Percentiles rank a stretch among this genome's conserved stretches.
Evolutionary conservation across 2,888 invertebrate genomes (phyloP).

Genomic region (Synergus gifuensis): DNA sequence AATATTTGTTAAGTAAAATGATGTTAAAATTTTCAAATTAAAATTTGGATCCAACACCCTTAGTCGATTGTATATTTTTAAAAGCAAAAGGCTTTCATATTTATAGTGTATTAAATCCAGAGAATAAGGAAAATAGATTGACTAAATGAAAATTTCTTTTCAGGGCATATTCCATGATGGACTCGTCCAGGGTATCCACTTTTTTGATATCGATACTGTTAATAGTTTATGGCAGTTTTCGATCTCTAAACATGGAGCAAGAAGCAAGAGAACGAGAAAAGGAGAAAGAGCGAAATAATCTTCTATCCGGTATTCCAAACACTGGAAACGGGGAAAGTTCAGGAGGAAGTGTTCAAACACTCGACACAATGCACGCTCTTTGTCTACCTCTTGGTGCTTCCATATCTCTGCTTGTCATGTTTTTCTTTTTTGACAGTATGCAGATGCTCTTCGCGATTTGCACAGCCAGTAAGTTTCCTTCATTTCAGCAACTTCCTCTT

Average conservation of each 20-base stretch:
- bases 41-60: too few relatives aligned
- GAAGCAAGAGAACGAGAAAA: slow-evolving; percentile 91
- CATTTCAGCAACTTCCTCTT: background rate
- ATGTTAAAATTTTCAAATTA: too few relatives aligned
- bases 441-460: slow-evolving; percentile 97
- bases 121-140: background rate
- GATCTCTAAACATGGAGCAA: slow-evolving; percentile 97
- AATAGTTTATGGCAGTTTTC: slow-evolving; percentile 98
- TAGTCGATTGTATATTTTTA: too few relatives aligned
- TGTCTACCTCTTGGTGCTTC: slow-evolving; percentile 98
- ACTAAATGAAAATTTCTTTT: slow-evolving; percentile 53
- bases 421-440: slow-evolving; percentile 99
- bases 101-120: background rate
- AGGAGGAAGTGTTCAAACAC: slow-evolving; percentile 86
- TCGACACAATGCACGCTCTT: slow-evolving; percentile 98
- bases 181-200: slow-evolving; percentile 97
- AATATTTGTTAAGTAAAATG: too few relatives aligned
- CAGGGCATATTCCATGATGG: slow-evolving; percentile 97
- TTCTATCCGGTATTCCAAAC: slow-evolving; percentile 80
- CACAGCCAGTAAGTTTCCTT: slow-evolving; percentile 91
- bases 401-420: slow-evolving; percentile 97
- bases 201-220: slow-evolving; percentile 98
- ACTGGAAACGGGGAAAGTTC: slow-evolving; percentile 67
- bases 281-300: slow-evolving; percentile 86
- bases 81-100: too few relatives aligned